These are phyloP conservation scores for Palaemon carinicauda DNA, from an alignment of 1,140 invertebrate genomes.

Conservation along the genomic window DNA sequence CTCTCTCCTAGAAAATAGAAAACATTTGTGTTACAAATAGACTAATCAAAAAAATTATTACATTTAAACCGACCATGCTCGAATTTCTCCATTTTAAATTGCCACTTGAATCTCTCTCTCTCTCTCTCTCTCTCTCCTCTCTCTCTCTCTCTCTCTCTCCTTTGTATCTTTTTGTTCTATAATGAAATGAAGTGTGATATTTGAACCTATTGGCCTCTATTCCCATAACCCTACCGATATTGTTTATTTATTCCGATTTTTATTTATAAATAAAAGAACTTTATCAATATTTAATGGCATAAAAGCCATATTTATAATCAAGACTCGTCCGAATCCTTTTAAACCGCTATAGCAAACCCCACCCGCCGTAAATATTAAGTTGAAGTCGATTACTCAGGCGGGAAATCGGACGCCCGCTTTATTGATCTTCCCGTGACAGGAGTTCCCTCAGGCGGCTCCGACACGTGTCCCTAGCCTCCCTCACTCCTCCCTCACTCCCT, in stretches of 20 bases:
- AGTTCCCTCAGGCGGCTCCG: background rate
- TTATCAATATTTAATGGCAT: too few species aligned
- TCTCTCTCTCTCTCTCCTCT: slow-evolving; percentile 4
- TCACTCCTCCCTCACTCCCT: background rate
- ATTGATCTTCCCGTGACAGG: background rate
- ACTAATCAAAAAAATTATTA: too few species aligned
- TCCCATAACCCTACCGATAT: too few species aligned
- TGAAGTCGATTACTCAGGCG: background rate
- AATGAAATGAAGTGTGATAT: background rate
- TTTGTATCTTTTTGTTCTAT: background rate
- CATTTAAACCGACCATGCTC: too few species aligned
- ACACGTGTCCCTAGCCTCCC: background rate
- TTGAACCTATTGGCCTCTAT: too few species aligned
- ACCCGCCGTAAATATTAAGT: background rate
- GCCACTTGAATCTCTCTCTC: background rate
- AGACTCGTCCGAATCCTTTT: too few species aligned
- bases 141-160: background rate
- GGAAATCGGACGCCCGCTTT: background rate
- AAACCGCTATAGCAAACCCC: too few species aligned
- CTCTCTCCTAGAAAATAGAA: too few species aligned
- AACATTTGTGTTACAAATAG: too few species aligned
- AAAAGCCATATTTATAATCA: too few species aligned
- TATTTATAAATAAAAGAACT: too few species aligned
- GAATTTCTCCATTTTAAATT: background rate
- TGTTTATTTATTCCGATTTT: too few species aligned